Percentiles rank a stretch among this genome's conserved stretches.
Conservation (phyloP, 2,797 vertebrate species). For the Phrynocephalus vlangalii region DNA sequence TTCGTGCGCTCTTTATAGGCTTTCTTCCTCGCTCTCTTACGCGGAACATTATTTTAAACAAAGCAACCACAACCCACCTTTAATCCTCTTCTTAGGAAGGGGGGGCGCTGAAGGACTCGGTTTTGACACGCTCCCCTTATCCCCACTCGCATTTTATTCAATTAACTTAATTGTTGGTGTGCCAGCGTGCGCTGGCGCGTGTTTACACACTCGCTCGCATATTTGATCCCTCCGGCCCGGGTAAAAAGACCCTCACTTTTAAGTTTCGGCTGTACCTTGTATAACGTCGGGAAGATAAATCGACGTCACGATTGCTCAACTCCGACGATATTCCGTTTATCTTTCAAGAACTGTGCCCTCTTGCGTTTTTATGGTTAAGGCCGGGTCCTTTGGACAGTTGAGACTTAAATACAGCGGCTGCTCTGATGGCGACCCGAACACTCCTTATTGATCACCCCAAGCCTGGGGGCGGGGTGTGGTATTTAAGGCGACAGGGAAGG, state of each 20-base stretch:
- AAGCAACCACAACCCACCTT: not conserved
- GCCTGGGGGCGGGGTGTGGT: not conserved
- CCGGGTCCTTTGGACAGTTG: conserved; percentile 43
- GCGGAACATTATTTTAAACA: not conserved
- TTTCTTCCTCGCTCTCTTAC: not conserved
- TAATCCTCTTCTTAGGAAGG: no score
- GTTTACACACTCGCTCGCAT: not conserved
- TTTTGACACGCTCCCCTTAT: not conserved
- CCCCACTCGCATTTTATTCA: not conserved
- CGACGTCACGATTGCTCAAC: conserved; percentile 27
- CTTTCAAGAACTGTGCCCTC: conserved; percentile 65
- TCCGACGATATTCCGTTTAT: not conserved
- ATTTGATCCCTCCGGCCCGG: not conserved
- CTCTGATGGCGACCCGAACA: conserved; percentile 30
- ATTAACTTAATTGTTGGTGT: not conserved
- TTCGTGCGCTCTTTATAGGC: not conserved
- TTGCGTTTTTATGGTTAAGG: conserved; percentile 65
- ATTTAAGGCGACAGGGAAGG: conserved; percentile 1
- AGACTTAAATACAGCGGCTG: conserved; percentile 3
- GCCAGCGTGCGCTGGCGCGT: not conserved
- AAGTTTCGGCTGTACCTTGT: not conserved
- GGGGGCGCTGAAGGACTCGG: not conserved
- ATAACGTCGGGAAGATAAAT: conserved; percentile 3
- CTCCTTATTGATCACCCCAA: conserved; percentile 47
- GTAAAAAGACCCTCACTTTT: not conserved